These are phyloP conservation scores for Sinocyclocheilus grahami DNA, from an alignment of 2,113 vertebrate genomes.

Conservation along the genomic window DNA sequence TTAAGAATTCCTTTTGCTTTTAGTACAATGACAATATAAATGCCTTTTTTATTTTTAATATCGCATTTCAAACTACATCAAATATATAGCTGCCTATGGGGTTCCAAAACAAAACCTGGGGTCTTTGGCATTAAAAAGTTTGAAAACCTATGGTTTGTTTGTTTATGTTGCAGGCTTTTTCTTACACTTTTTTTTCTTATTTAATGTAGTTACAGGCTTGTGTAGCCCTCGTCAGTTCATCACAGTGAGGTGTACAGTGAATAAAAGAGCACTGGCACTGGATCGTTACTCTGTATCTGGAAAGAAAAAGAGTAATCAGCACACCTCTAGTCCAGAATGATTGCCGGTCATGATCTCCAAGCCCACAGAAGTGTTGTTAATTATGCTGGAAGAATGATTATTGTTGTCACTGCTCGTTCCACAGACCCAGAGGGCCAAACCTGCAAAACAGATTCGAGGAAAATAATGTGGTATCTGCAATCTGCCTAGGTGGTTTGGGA, in stretches of 20 bases:
- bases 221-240: not conserved
- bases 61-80: not conserved
- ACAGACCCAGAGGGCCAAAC: slow-evolving; percentile 25
- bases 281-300: not conserved
- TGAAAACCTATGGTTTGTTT: not conserved
- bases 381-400: slow-evolving; percentile 8
- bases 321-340: slow-evolving; percentile 8
- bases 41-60: not conserved
- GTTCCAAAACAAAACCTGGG: not conserved
- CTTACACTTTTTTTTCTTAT: not conserved
- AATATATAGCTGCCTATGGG: not conserved
- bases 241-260: not conserved
- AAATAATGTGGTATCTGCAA: slow-evolving; percentile 11
- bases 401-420: slow-evolving; percentile 34
- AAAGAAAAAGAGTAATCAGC: slow-evolving; percentile 9
- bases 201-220: not conserved
- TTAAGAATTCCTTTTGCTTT: not conserved
- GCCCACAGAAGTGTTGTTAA: slow-evolving; percentile 17
- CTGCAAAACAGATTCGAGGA: slow-evolving; percentile 28
- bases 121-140: not conserved
- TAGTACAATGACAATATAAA: not conserved
- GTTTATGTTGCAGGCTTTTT: not conserved
- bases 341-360: slow-evolving; percentile 28
- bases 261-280: not conserved
- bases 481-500: slow-evolving; percentile 19